Evolutionary conservation across 2,888 invertebrate species (phyloP).

Genomic region (Vanessa cardui): DNA sequence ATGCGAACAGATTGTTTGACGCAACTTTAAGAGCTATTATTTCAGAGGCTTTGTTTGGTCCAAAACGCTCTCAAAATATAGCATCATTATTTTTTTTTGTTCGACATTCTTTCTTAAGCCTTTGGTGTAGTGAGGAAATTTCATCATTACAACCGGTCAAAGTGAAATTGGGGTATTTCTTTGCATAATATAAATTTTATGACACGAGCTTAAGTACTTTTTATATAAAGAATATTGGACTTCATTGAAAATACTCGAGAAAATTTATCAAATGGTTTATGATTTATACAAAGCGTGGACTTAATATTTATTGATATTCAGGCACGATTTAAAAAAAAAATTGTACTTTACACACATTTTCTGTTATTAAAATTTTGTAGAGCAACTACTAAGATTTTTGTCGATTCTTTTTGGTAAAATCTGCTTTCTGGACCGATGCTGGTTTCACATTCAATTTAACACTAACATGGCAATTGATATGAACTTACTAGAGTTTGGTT

Average conservation of each 20-base stretch:
- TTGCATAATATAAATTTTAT: slow-evolving; percentile 28
- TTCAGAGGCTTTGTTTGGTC: slow-evolving; percentile 65
- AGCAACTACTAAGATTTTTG: no score
- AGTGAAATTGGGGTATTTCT: slow-evolving; percentile 30
- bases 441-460: no score
- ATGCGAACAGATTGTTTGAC: slow-evolving; percentile 44
- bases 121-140: slow-evolving; percentile 56
- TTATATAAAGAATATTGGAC: neutral
- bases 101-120: slow-evolving; percentile 51
- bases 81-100: slow-evolving; percentile 59
- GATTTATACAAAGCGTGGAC: no score
- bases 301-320: no score
- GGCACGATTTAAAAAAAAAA: no score
- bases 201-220: slow-evolving; percentile 2
- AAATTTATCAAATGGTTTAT: neutral
- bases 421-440: no score
- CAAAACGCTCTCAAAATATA: slow-evolving; percentile 64
- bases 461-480: no score
- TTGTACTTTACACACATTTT: no score
- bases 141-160: slow-evolving; percentile 36
- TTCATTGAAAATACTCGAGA: neutral
- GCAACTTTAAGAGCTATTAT: slow-evolving; percentile 65
- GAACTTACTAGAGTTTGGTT: no score
- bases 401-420: no score
- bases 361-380: no score